Percentiles rank a stretch among this genome's conserved stretches.
Conservation (phyloP, 2,797 vertebrate genomes). For the Pelobates cultripes region DNA sequence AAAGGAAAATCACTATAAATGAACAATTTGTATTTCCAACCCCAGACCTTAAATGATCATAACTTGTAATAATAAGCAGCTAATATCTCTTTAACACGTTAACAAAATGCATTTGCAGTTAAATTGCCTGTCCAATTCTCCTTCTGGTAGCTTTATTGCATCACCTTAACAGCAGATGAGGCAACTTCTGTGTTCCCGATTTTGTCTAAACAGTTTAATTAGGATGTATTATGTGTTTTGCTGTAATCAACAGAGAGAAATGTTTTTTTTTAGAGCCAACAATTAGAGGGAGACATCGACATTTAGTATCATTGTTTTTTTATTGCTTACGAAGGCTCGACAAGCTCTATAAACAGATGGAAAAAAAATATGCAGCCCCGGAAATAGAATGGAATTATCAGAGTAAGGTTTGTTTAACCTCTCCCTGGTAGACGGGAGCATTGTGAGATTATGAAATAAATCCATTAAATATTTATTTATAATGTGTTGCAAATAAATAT, state of each 20-base stretch:
- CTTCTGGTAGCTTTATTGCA: neutral
- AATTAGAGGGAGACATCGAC: neutral
- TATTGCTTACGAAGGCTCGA: neutral
- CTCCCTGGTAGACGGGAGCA: neutral
- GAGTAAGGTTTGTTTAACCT: neutral
- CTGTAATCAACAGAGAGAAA: neutral
- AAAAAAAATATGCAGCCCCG: neutral
- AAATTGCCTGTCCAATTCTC: neutral
- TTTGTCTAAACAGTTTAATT: conserved; percentile 18
- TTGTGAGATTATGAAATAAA: neutral
- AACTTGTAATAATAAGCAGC: too few species aligned
- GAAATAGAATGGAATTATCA: neutral
- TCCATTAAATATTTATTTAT: too few species aligned
- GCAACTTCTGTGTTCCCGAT: neutral
- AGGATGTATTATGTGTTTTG: conserved; percentile 7
- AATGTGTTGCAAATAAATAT: too few species aligned
- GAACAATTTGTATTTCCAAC: too few species aligned
- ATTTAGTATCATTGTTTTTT: neutral
- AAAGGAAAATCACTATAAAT: too few species aligned
- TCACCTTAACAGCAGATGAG: neutral
- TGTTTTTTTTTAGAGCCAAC: neutral
- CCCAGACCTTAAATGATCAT: too few species aligned
- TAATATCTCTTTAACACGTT: neutral
- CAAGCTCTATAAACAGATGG: neutral
- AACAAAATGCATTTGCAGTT: neutral